These are phyloP conservation scores for Limanda limanda DNA, from an alignment of 2,113 vertebrate genomes.

Conservation along the genomic window DNA sequence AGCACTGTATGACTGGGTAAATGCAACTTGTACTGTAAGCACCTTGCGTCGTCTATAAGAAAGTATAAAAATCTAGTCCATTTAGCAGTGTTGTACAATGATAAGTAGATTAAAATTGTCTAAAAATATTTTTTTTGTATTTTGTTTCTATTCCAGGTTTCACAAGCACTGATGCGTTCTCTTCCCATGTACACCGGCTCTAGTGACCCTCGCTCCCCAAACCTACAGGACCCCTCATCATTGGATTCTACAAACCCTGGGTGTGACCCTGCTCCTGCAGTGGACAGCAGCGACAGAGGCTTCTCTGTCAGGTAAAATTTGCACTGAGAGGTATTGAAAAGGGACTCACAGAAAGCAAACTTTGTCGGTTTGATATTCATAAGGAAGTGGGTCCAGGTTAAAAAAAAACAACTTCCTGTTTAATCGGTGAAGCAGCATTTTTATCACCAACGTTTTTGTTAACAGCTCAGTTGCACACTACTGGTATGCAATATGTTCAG, in stretches of 20 bases:
- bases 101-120: neutral
- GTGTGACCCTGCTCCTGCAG: fast-evolving
- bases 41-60: neutral
- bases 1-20: too few relatives aligned
- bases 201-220: neutral
- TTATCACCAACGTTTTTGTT: neutral
- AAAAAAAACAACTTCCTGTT: conserved; percentile 60
- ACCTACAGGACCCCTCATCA: neutral
- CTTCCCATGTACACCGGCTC: conserved; percentile 70
- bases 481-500: neutral
- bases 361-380: neutral
- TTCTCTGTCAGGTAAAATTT: conserved; percentile 91
- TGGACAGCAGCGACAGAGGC: conserved; percentile 79
- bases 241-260: conserved; percentile 33
- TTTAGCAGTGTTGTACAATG: too few relatives aligned
- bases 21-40: too few relatives aligned
- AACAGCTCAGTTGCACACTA: neutral
- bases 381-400: conserved; percentile 43
- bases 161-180: conserved; percentile 90
- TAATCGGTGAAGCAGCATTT: neutral
- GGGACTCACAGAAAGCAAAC: neutral
- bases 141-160: conserved; percentile 76
- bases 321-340: neutral
- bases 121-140: neutral
- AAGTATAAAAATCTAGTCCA: too few relatives aligned